phyloP scores from a whole-genome alignment of 2,113 vertebrate species.

The Ahaetulla prasina region DNA sequence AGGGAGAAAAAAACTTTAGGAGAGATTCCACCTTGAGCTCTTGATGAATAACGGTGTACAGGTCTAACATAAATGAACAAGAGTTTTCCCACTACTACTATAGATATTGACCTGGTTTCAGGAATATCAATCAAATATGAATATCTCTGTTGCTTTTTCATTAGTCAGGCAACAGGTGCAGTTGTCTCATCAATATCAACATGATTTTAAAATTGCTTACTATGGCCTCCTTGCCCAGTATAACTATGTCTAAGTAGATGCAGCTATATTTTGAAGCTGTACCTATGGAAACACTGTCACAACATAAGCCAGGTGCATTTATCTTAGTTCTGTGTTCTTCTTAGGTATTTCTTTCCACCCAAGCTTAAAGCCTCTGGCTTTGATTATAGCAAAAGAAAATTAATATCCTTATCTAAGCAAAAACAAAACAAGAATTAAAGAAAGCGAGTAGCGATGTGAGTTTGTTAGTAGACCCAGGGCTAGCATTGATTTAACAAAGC shows the following conservation, averaged over 20 bases:
- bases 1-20: background rate
- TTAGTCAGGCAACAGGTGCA: background rate
- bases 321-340: conserved; percentile 14
- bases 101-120: background rate
- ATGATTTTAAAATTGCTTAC: conserved; percentile 5
- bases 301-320: background rate
- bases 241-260: conserved; percentile 17
- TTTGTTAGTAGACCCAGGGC: too few relatives aligned
- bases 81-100: background rate
- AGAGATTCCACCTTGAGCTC: background rate
- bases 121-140: background rate
- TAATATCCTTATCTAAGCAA: background rate
- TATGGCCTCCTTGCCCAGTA: background rate
- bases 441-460: too few relatives aligned
- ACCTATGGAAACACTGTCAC: conserved; percentile 37
- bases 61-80: background rate
- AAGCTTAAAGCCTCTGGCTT: background rate
- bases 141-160: background rate
- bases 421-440: background rate
- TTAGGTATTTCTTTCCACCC: background rate
- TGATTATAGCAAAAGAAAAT: background rate
- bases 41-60: background rate
- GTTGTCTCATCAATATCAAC: background rate
- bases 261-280: conserved; percentile 15
- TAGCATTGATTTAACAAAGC: background rate